Conservation (phyloP, 2,888 invertebrate genomes). For the Prenolepis imparis region DNA sequence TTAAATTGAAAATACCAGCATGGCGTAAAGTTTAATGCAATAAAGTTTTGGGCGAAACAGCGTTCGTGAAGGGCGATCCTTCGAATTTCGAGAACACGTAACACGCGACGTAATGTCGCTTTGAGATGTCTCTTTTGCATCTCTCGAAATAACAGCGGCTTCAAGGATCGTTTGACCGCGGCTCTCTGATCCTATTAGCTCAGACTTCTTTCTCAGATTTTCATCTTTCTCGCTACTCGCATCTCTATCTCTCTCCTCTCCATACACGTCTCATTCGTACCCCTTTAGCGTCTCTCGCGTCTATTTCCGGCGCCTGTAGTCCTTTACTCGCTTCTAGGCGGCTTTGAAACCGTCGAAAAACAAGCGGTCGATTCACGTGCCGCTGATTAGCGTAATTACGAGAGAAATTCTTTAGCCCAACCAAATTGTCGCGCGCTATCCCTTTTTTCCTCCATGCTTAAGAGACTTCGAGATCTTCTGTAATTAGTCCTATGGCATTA, state of each 20-base stretch:
- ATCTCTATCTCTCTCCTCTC: constrained; percentile 43
- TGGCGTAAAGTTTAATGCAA: constrained; percentile 42
- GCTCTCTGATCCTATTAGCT: constrained; percentile 83
- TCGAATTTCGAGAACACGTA: constrained; percentile 54
- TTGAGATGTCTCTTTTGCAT: constrained; percentile 62
- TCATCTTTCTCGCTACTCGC: constrained; percentile 66
- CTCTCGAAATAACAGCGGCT: constrained; percentile 80
- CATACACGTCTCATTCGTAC: constrained; percentile 43
- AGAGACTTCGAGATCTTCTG: constrained; percentile 17
- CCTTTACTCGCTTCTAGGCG: constrained; percentile 66
- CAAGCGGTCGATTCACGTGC: constrained; percentile 82
- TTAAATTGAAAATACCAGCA: constrained; percentile 52
- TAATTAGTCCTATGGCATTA: constrained; percentile 35
- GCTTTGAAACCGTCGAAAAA: constrained; percentile 73
- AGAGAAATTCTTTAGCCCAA: constrained; percentile 42
- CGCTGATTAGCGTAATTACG: constrained; percentile 85
- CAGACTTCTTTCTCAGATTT: constrained; percentile 80
- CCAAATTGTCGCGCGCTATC: constrained; percentile 29
- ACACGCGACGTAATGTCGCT: constrained; percentile 56
- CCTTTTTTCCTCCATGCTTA: background rate
- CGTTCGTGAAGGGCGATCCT: constrained; percentile 13
- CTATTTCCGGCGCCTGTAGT: constrained; percentile 76
- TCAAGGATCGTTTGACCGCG: constrained; percentile 83
- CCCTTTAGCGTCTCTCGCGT: constrained; percentile 70
- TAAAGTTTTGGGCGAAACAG: background rate